Base-by-base conservation (phyloP, 2,888 invertebrate species). In the Ditula angustiorana region DNA sequence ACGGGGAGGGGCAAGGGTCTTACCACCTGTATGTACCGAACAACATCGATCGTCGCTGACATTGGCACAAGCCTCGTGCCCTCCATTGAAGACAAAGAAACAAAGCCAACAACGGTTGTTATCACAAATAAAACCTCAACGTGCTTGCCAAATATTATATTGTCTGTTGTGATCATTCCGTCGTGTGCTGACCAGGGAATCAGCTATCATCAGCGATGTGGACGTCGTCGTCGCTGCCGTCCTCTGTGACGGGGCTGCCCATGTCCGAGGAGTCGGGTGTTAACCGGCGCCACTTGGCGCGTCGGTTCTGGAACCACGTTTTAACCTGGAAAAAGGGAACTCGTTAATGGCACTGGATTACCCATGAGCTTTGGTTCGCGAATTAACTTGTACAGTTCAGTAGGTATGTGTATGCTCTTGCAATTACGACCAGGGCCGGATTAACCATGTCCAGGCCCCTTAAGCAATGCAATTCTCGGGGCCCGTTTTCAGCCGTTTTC, bases 221-320 rank as follows among this genome's bases (percentile, higher is more conserved):
- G 1, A 86, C 82, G 1, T 91, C 91, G 16, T 86, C 84, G 47
- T 91, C 90, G 74, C 76, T 93, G 71, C 76, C 93, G 71, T 87
- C 89, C 52, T 71, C 88, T 72, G 82, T 87, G 73, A 79, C 80
- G 67, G 85, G 87, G 70, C 88, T 88, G 21, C 92, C 94, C 0
- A 91, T 84, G 65, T 90, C 93, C 65, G 82, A 93, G 62, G 83
- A 85, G 75, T 83, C 88, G 21, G 86, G 93, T 56, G 85, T 89
- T 0, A 87, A 85, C 26, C 96, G 89, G 11, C 96, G 93, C 96
- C 96, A 96, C 86, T 96, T 96, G 10, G 96, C 96, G 37, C 96
- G 93, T 1, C 96, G 92, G 81, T 96, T 96, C 86, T 96, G 96
- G 82, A 96, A 96, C 96, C 96, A 96, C 0, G 97, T 97, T 84